Evolutionary conservation across 64 coral and sea anemone genomes (phyloP), one percentile per base, ranked within the genome.

Genomic region (Cladopsammia gracilis): DNA sequence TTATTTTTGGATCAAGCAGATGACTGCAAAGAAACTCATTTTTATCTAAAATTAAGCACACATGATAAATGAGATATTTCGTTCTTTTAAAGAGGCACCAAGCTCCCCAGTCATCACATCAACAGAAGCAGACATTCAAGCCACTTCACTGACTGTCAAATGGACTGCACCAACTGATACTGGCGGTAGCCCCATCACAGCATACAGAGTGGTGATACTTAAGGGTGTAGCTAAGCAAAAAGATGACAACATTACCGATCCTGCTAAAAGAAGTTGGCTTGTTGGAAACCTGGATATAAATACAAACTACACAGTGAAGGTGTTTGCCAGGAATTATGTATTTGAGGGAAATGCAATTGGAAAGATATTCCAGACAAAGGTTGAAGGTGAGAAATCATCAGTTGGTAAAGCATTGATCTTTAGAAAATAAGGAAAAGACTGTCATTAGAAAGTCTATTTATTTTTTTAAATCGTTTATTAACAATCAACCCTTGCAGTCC

Each of bases 131-230:
- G 23, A 69, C 24, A 69, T 69, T 69, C n/a, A 69, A 69, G 66
- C 66, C 66, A 69, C 66, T 26, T 34, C 66, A 69, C n/a, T 69
- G 66, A 69, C 20, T 3, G 23, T 69, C 20, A 69, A 69, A 69
- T 69, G 66, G 66, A 69, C 23, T 26, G 23, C 0, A 10, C 66
- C 66, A 69, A 26, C 66, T 69, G 4, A 23, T 69, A 22, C 22
- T 26, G 66, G 66, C 5, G n/a, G 66, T 9, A 69, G 66, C 10
- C 66, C 23, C 26, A 26, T 69, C 24, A 69, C 66, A 69, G 66
- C 66, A 69, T 69, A 69, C 66, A 20, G 66, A 69, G 23, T 69
- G 66, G n/a, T 26, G 7, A 69, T 69, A 69, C 66, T 69, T 24
- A 26, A 69, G n/a, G 66, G 7, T 69, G n/a, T 5, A 19, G 7